phyloP scores from a whole-genome alignment of 2,113 vertebrate genomes.

The Oreochromis spilurus region DNA sequence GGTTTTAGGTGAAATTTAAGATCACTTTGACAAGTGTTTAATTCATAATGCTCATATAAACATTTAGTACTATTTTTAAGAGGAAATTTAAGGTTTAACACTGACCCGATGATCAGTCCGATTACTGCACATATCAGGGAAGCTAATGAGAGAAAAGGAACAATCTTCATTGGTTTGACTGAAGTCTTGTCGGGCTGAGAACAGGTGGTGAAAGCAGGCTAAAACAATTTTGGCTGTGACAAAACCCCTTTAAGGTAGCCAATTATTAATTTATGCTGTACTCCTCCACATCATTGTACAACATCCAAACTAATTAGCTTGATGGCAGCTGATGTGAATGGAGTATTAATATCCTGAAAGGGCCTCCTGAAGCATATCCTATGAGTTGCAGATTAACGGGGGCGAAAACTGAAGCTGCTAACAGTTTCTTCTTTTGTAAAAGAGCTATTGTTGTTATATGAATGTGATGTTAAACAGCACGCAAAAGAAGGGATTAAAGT shows the following conservation, averaged over 20 bases:
- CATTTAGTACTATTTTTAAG: background rate
- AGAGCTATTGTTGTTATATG: background rate
- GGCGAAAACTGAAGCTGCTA: slow-evolving; percentile 24
- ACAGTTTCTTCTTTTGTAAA: slow-evolving; percentile 19
- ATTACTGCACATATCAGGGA: background rate
- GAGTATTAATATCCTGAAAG: slow-evolving; percentile 72
- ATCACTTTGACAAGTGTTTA: background rate
- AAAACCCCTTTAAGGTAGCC: slow-evolving; percentile 65
- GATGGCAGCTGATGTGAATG: slow-evolving; percentile 65
- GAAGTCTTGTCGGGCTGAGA: slow-evolving; percentile 25
- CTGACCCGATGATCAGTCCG: background rate
- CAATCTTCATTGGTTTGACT: slow-evolving; percentile 29
- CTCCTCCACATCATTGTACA: slow-evolving; percentile 64
- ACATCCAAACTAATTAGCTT: slow-evolving; percentile 76
- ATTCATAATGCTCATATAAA: background rate
- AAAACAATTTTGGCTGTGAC: slow-evolving; percentile 64
- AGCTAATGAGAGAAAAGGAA: background rate
- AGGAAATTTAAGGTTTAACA: background rate
- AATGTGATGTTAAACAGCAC: background rate
- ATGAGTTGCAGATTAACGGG: slow-evolving; percentile 57
- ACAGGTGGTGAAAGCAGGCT: slow-evolving; percentile 50
- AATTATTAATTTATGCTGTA: slow-evolving; percentile 73
- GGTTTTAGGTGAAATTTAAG: background rate
- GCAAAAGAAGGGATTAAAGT: background rate
- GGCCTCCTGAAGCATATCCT: slow-evolving; percentile 64